Evolutionary conservation across 2,113 vertebrate species (phyloP), one percentile per base, ranked within the genome.

Genomic region (Prionailurus bengalensis): DNA sequence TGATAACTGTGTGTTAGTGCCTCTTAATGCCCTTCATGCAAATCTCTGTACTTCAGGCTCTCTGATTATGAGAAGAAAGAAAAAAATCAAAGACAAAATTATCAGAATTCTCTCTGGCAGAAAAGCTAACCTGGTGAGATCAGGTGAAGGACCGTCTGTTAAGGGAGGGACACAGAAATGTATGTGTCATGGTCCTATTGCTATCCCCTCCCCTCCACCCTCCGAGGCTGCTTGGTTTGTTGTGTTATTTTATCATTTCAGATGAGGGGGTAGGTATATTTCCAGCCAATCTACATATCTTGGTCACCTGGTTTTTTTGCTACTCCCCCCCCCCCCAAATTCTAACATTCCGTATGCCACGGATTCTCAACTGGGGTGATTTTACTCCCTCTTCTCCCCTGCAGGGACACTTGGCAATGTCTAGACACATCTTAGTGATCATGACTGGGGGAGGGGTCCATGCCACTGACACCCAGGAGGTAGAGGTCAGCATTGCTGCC

Each of bases 101-200:
- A 42, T 19, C 1, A 36, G 42, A 53, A 51, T 63, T 33, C 5
- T 80, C 16, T 21, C 6, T 33, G n/a, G 29, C 21, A 8, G 51
- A 63, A 53, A 92, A 36, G 29, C 9, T 3, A 45, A 55, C 4
- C 13, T 45, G 48, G 48, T 79, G n/a, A 84, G 21, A 73, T 27
- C 33, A 79, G 1, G 13, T 80, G 17, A 45, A 11, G 15, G 31
- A 13, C 27, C 11, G 1, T 7, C 5, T 1, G 2, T 0, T n/a
- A 68, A 79, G 15, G 33, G 3, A 87, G 3, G 27, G 31, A 0
- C 7, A 8, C 53, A 63, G 61, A 29, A 71, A 79, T 42, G 21
- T 42, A 61, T 12, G 21, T 36, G 7, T 42, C 10, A 33, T 0
- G 7, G 73, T 21, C 27, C 25, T 53, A 16, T 31, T 14, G 3